Conservation (phyloP, 1,140 invertebrate genomes). For the Ceratosolen solmsi region DNA sequence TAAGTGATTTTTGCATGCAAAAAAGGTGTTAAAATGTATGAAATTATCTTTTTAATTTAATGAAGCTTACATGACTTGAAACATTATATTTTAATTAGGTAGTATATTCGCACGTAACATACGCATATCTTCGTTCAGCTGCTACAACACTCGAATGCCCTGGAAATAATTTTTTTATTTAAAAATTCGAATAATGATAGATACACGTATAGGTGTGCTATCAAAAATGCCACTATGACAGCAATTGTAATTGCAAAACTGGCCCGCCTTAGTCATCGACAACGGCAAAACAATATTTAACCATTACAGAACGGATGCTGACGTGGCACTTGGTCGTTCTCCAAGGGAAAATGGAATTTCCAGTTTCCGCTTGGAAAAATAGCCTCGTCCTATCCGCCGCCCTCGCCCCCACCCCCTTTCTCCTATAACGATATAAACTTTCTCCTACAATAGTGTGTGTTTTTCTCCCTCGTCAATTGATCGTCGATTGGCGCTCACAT, state of each 20-base stretch:
- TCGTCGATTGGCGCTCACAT: constrained; percentile 51
- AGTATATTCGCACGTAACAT: not conserved
- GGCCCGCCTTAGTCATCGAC: constrained; percentile 11
- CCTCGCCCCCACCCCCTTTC: constrained; percentile 29
- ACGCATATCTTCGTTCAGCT: not conserved
- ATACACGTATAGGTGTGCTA: not conserved
- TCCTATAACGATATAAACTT: constrained; percentile 47
- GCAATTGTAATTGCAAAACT: not conserved
- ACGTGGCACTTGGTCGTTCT: constrained; percentile 61
- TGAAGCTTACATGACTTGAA: constrained; percentile 27
- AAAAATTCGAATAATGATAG: not conserved
- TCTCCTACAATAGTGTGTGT: constrained; percentile 50
- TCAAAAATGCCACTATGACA: not conserved
- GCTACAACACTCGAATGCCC: not conserved
- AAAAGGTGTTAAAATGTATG: constrained; percentile 44
- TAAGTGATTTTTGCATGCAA: constrained; percentile 31
- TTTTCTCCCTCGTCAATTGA: constrained; percentile 55
- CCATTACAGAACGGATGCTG: constrained; percentile 60
- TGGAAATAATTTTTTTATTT: not conserved
- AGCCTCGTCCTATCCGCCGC: constrained; percentile 50
- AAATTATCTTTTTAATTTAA: constrained; percentile 44
- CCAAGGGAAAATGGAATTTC: constrained; percentile 57
- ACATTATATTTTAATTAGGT: constrained; percentile 26
- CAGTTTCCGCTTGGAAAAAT: constrained; percentile 63
- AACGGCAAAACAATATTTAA: constrained; percentile 35